phyloP scores from a whole-genome alignment of 30 jellyfish, hydroid and myxozoan genomes.

The Haliclystus octoradiatus region DNA sequence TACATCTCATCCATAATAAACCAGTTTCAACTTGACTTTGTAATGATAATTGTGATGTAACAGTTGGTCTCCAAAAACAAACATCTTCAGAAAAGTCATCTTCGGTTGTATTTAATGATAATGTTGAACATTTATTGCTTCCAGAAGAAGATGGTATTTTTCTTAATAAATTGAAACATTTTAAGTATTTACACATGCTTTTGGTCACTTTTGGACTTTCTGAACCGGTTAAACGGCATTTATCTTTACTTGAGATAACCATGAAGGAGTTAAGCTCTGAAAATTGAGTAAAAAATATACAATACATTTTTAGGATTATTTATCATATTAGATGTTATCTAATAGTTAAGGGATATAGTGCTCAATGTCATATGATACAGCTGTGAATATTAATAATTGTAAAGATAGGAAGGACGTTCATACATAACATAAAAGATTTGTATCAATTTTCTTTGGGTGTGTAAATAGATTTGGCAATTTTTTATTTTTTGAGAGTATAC shows the following conservation, averaged over 20 bases:
- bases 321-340: no score
- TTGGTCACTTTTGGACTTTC: slow-evolving; percentile 15
- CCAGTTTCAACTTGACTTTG: slow-evolving; percentile 8
- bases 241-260: slow-evolving; percentile 25
- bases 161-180: slow-evolving; percentile 9
- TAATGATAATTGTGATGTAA: slow-evolving; percentile 4
- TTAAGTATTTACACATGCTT: slow-evolving; percentile 19
- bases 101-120: not conserved
- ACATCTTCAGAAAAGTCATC: not conserved
- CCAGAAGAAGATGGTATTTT: slow-evolving; percentile 2
- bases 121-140: slow-evolving; percentile 4
- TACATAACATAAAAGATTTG: no score
- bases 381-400: no score
- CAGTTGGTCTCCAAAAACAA: not conserved
- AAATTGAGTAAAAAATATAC: no score
- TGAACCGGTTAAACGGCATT: slow-evolving; percentile 21
- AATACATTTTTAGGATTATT: no score
- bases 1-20: slow-evolving; percentile 35
- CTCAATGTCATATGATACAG: no score
- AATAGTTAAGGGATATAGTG: no score
- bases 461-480: no score
- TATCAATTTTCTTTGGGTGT: no score
- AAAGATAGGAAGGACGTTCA: no score
- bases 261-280: not conserved
- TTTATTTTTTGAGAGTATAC: no score